These are phyloP conservation scores for Lophius piscatorius DNA, from an alignment of 2,113 vertebrate genomes.

Conservation along the genomic window DNA sequence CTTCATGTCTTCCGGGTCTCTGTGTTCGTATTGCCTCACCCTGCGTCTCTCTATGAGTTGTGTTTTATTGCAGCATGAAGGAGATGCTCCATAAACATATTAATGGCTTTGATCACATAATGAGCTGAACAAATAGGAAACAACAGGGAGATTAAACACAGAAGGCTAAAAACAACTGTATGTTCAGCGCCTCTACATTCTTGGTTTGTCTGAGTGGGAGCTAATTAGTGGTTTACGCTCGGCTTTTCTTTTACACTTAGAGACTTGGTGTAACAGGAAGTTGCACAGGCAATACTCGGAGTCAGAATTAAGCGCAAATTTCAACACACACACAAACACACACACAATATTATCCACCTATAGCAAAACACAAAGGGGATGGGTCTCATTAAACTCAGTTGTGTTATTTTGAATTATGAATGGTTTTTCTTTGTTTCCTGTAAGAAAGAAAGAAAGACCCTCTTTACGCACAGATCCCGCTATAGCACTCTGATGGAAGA, in stretches of 20 bases:
- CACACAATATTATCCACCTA: conserved; percentile 23
- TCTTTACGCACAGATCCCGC: too few relatives aligned
- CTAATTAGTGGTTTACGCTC: conserved; percentile 67
- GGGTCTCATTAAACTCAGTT: conserved; percentile 49
- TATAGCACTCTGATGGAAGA: too few relatives aligned
- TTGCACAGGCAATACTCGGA: conserved; percentile 28
- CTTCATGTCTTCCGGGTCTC: conserved; percentile 33
- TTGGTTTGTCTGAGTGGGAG: conserved; percentile 56
- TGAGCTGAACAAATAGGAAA: conserved; percentile 75
- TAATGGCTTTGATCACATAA: conserved; percentile 77
- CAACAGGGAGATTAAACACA: conserved; percentile 68
- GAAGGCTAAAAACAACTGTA: conserved; percentile 29
- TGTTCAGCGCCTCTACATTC: conserved; percentile 39
- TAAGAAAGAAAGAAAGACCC: conserved; percentile 10
- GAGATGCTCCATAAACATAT: conserved; percentile 68
- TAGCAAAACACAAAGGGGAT: conserved; percentile 30
- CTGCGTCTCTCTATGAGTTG: conserved; percentile 50
- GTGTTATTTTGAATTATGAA: conserved; percentile 38
- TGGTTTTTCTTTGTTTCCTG: conserved; percentile 49
- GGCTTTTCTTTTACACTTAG: conserved; percentile 46
- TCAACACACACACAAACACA: neutral
- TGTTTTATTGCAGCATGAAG: conserved; percentile 72
- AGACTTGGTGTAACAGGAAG: conserved; percentile 50
- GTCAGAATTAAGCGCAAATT: conserved; percentile 9
- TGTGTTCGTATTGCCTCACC: conserved; percentile 63